A percentile compares a stretch with the other conserved stretches of the same genome.
phyloP scores from a whole-genome alignment of 2,113 vertebrate species.

The Etheostoma cragini region DNA sequence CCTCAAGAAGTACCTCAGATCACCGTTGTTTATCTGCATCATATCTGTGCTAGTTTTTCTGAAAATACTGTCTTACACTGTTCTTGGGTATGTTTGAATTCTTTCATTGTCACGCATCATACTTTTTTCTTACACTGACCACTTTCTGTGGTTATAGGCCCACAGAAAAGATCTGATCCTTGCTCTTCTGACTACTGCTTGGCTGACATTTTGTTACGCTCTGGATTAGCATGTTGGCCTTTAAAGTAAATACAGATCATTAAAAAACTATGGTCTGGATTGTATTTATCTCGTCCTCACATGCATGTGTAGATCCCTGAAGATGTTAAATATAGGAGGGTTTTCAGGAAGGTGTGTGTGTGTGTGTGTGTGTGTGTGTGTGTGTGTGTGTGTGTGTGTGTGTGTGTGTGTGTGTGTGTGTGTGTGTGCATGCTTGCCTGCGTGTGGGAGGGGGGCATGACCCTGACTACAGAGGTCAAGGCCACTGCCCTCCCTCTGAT shows the following conservation, averaged over 20 bases:
- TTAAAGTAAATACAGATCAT: not conserved
- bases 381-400: not conserved
- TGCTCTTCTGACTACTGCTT: not conserved
- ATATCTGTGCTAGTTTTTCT: not conserved
- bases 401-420: no score
- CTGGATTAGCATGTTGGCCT: not conserved
- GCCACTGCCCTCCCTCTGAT: constrained; percentile 51
- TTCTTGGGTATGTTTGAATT: not conserved
- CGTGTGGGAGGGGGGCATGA: constrained; percentile 27
- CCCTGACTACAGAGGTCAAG: constrained; percentile 69
- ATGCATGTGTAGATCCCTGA: constrained; percentile 20
- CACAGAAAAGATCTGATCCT: not conserved
- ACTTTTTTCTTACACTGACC: not conserved
- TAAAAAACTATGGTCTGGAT: not conserved
- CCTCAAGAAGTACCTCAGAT: constrained; percentile 12
- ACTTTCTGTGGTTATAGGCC: not conserved
- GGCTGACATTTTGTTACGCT: not conserved
- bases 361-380: not conserved
- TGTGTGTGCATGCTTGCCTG: no score
- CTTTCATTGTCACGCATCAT: not conserved
- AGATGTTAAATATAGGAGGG: constrained; percentile 46
- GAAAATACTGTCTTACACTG: not conserved
- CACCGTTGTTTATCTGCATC: constrained; percentile 11
- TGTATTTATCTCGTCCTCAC: not conserved
- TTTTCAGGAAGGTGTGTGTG: constrained; percentile 36